Evolutionary conservation across 2,888 invertebrate genomes (phyloP).

Genomic region (Gari tellinella): DNA sequence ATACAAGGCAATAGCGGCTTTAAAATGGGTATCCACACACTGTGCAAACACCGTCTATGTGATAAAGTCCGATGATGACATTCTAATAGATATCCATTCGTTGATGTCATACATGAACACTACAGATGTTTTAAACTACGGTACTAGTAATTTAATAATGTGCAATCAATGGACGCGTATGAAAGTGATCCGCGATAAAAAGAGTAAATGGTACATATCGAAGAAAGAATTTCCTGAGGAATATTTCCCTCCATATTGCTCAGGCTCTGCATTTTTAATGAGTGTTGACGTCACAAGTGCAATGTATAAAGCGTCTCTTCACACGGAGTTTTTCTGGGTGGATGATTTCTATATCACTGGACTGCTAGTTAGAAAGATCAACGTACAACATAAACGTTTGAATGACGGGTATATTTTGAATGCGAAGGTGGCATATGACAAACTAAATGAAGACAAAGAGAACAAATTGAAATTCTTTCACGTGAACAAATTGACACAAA

Average conservation of each 20-base stretch:
- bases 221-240: conserved; percentile 82
- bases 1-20: conserved; percentile 84
- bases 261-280: conserved; percentile 86
- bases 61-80: conserved; percentile 85
- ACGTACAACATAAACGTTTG: conserved; percentile 72
- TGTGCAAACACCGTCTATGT: conserved; percentile 82
- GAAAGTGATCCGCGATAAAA: conserved; percentile 83
- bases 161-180: conserved; percentile 84
- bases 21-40: conserved; percentile 84
- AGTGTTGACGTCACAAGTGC: conserved; percentile 88
- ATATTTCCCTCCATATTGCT: conserved; percentile 85
- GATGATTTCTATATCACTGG: conserved; percentile 96
- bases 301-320: conserved; percentile 88
- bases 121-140: conserved; percentile 48
- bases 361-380: conserved; percentile 86
- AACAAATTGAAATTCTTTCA: conserved; percentile 80
- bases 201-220: conserved; percentile 85
- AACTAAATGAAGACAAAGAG: conserved; percentile 72
- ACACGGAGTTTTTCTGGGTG: conserved; percentile 93
- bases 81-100: conserved; percentile 85
- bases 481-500: conserved; percentile 77
- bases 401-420: conserved; percentile 80
- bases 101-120: conserved; percentile 67
- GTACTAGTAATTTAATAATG: conserved; percentile 71
- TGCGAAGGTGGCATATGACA: conserved; percentile 71